Percentiles rank a stretch among this genome's conserved stretches.
These are phyloP conservation scores for Ctenoplectra terminalis DNA, from an alignment of 1,140 invertebrate species.

Conservation along the genomic window DNA sequence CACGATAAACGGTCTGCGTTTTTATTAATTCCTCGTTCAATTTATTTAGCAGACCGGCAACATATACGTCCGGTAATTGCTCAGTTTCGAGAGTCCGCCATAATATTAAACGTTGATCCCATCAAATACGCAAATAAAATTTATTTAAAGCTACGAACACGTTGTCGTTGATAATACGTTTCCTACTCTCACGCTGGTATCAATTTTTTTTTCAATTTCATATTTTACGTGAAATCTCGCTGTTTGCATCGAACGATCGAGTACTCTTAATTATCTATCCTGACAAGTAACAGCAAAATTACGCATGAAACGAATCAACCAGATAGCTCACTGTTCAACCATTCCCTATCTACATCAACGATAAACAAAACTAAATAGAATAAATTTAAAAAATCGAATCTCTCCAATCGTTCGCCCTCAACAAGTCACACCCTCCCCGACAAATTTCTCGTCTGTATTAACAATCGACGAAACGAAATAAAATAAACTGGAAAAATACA, in stretches of 20 bases:
- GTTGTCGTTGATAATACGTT: not conserved
- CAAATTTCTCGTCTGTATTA: too few relatives aligned
- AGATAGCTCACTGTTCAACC: not conserved
- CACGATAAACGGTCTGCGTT: not conserved
- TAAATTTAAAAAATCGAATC: too few relatives aligned
- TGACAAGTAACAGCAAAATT: not conserved
- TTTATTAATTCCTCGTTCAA: conserved; percentile 22
- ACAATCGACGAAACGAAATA: too few relatives aligned
- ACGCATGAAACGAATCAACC: not conserved
- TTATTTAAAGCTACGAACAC: conserved; percentile 1
- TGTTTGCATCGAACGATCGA: not conserved
- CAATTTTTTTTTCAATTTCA: not conserved
- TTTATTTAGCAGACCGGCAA: conserved; percentile 1
- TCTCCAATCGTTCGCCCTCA: too few relatives aligned
- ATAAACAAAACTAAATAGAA: too few relatives aligned
- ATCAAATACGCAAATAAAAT: not conserved
- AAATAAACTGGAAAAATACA: too few relatives aligned
- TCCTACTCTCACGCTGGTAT: not conserved
- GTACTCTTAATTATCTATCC: not conserved
- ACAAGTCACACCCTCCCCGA: too few relatives aligned
- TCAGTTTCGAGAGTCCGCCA: not conserved
- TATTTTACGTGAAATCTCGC: not conserved
- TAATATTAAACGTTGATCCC: conserved; percentile 10
- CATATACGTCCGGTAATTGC: not conserved
- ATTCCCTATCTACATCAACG: too few relatives aligned